Evolutionary conservation across 2,113 vertebrate genomes (phyloP), one percentile per base, ranked within the genome.

Genomic region (Procavia capensis): DNA sequence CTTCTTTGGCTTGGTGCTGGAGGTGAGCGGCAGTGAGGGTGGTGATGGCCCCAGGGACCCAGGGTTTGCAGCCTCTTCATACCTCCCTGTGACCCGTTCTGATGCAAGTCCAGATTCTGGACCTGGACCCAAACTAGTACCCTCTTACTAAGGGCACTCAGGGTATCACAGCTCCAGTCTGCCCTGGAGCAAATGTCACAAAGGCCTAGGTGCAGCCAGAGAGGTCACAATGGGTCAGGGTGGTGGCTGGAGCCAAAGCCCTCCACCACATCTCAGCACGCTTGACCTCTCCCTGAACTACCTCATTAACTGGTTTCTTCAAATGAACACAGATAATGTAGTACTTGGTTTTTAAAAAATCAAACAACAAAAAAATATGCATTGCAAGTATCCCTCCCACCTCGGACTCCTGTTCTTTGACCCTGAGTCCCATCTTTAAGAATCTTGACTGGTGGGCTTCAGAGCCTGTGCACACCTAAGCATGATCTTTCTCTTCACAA

Each of bases 141-240:
- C 90, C 83, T 97, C 96, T 95, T 94, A 88, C 45, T 95, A 79
- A 97, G 74, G 85, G 85, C 39, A 27, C 41, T 84, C 90, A 59
- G 25, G 92, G 64, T 78, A 78, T 95, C 85, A 85, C 0, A 25
- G 72, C 61, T 79, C 83, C 75, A 86, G 66, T 64, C 87, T 11
- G 22, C 36, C 76, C 41, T 27, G 75, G 57, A 72, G 16, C 3
- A 0, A 36, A 68, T 87, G 91, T 97, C 97, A 97, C 93, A 97
- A 97, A 97, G 97, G 96, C 61, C 59, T 78, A 41, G 50, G 83
- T 57, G n/a, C 74, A 70, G 24, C n/a, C 36, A 83, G 31, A 89
- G 88, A 96, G 93, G 96, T 97, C 97, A 97, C 17, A 97, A 97
- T 97, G 95, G 95, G 85, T 13, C 1, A 3, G 81, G 75, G 50